Evolutionary conservation across 2,797 vertebrate genomes (phyloP), one percentile per base, ranked within the genome.

Genomic region (Gymnothorax reevesii): DNA sequence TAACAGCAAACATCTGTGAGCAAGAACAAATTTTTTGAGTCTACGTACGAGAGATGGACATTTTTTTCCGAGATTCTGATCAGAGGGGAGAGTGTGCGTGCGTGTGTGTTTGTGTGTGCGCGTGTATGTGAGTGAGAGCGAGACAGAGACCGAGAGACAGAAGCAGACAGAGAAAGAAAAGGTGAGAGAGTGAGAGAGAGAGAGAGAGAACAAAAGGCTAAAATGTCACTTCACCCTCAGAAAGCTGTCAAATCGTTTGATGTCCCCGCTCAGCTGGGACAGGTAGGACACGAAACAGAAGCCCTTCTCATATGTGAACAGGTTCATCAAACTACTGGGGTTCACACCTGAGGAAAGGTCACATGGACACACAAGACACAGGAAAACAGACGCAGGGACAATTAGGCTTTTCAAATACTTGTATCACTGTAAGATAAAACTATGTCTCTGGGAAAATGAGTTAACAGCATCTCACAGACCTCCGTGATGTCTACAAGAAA

Each of bases 301-400:
- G 71, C 98, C 98, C 93, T 99, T 99, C 95, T 99, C 98, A 3
- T 99, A 99, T 66, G 98, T 99, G 94, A 99, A 99, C 54, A 99
- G 95, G 88, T 99, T 99, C 98, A 99, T 99, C 91, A 99, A 93
- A 90, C 97, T 97, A 95, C 97, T 98, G 87, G 98, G 98, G 90
- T 99, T 99, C 92, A 99, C 97, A 88, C 98, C 98, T 99, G 93
- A 59, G 62, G 54, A 80, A 20, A 84, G n/a, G 69, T 5, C 49
- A 75, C 7, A 66, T 17, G 82, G 66, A 82, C 2, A 84, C 83
- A 73, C 0, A 80, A 57, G 5, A 42, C 4, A n/a, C 57, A 77
- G 42, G 52, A 86, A 13, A 85, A 64, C 83, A 84, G 71, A 57
- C 33, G 27, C 33, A n/a, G 55, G 60, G 25, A 15, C 17, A 49